A percentile compares a stretch with the other conserved stretches of the same genome.
Evolutionary conservation across 2,888 invertebrate genomes (phyloP).

Genomic region (Netelia inedita): DNA sequence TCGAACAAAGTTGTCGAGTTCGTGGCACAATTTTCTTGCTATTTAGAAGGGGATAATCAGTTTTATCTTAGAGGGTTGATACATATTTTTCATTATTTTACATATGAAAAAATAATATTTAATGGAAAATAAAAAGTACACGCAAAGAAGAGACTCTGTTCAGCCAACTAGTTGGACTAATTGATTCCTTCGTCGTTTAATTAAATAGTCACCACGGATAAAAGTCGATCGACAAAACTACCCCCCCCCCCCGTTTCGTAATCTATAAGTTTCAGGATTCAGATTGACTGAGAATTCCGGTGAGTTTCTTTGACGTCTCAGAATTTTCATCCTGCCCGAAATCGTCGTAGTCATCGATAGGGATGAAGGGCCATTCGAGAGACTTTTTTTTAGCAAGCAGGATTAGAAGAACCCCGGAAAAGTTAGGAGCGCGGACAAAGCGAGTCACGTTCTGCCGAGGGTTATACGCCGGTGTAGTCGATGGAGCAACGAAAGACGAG

Average conservation of each 20-base stretch:
- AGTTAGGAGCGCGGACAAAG: conserved; percentile 20
- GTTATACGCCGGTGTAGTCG: conserved; percentile 14
- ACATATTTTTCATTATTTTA: background rate
- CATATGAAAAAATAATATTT: too few species aligned
- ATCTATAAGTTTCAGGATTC: too few species aligned
- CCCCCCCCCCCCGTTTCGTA: too few species aligned
- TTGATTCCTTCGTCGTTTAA: too few species aligned
- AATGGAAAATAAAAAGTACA: too few species aligned
- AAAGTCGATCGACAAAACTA: too few species aligned
- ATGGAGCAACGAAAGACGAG: conserved; percentile 11
- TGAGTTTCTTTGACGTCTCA: conserved; percentile 37
- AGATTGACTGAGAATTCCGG: too few species aligned
- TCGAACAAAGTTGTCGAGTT: background rate
- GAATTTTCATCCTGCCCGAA: conserved; percentile 43
- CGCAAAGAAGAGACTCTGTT: too few species aligned
- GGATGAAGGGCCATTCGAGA: conserved; percentile 33
- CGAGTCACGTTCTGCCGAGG: background rate
- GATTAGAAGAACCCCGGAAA: background rate
- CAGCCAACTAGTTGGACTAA: too few species aligned
- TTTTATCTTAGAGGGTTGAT: background rate
- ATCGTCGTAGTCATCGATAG: conserved; percentile 39
- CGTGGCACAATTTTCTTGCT: background rate
- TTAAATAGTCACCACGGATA: too few species aligned
- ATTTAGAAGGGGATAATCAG: background rate
- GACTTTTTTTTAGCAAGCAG: conserved; percentile 11